A percentile compares a stretch with the other conserved stretches of the same genome.
Conservation (phyloP, 2,113 vertebrate genomes). For the Struthidea cinerea region DNA sequence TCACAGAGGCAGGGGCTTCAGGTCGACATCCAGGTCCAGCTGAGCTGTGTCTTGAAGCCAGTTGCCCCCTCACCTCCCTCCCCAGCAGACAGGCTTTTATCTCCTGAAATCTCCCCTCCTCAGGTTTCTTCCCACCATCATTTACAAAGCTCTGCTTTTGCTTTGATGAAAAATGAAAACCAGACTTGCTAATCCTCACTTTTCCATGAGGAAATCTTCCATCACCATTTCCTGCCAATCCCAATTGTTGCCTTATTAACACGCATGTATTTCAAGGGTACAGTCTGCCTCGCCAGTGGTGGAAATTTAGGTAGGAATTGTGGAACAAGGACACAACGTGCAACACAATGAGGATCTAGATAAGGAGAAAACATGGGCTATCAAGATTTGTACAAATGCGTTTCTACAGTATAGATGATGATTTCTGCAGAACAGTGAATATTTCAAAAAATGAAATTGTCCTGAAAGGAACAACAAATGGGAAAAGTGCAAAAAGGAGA, state of each 20-base stretch:
- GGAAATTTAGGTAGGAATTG: neutral
- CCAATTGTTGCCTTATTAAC: neutral
- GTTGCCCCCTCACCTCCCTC: neutral
- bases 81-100: neutral
- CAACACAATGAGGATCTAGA: neutral
- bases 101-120: neutral
- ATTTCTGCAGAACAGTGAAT: neutral
- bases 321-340: neutral
- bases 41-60: neutral
- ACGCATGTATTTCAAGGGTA: fast-evolving
- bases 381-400: neutral
- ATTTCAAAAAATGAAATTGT: neutral
- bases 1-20: neutral
- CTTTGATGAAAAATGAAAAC: conserved; percentile 12
- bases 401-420: neutral
- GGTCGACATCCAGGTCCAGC: neutral
- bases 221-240: neutral
- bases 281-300: neutral
- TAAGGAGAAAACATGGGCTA: neutral
- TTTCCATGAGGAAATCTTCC: neutral
- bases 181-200: neutral
- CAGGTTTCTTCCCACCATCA: neutral
- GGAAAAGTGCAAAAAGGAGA: neutral
- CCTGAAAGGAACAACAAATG: neutral
- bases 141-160: neutral